A percentile compares a stretch with the other conserved stretches of the same genome.
These are phyloP conservation scores for Pyxicephalus adspersus DNA, from an alignment of 2,113 vertebrate species.

Conservation along the genomic window DNA sequence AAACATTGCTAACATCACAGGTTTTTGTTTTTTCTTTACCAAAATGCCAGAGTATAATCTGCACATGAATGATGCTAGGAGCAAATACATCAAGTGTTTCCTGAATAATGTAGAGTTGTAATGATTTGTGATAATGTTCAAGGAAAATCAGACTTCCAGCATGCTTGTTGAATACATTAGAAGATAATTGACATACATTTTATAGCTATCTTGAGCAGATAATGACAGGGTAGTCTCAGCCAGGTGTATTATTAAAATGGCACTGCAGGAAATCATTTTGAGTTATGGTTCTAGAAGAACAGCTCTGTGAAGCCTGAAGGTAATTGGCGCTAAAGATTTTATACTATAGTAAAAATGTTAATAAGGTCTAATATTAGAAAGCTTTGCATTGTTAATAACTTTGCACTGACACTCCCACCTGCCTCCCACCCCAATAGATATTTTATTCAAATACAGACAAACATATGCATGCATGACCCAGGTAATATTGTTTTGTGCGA, in stretches of 20 bases:
- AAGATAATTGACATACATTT: constrained; percentile 52
- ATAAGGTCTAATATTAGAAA: constrained; percentile 41
- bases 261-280: constrained; percentile 46
- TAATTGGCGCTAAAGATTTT: constrained; percentile 47
- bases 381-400: constrained; percentile 18
- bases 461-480: no score
- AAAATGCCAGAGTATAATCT: constrained; percentile 15
- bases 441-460: no score
- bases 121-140: constrained; percentile 49
- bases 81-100: constrained; percentile 31
- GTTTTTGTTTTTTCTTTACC: constrained; percentile 1
- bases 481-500: no score
- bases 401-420: no score
- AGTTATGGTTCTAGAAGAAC: constrained; percentile 46
- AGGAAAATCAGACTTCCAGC: constrained; percentile 44
- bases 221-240: constrained; percentile 41
- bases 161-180: constrained; percentile 53
- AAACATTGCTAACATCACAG: not conserved
- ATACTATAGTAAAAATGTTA: constrained; percentile 44
- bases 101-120: constrained; percentile 40
- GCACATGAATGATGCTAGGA: constrained; percentile 16
- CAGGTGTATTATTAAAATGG: constrained; percentile 54
- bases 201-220: constrained; percentile 51
- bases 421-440: no score
- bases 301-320: constrained; percentile 17